Evolutionary conservation across 2,888 invertebrate genomes (phyloP).

Genomic region (Chloroclysta siterata): DNA sequence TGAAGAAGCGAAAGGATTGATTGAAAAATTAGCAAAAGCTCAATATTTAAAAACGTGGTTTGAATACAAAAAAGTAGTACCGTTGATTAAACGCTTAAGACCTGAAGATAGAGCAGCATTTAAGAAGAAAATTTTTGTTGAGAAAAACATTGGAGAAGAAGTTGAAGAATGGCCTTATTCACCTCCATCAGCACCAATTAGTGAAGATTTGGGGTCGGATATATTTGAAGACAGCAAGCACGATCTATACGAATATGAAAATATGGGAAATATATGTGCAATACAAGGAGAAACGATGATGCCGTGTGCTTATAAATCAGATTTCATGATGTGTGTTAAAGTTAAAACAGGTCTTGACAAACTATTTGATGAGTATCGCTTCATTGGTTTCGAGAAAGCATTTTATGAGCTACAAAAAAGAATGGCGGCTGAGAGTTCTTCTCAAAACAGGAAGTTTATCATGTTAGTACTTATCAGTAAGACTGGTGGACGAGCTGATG

Average conservation of each 20-base stretch:
- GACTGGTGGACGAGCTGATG: slow-evolving; percentile 57
- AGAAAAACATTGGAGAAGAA: slow-evolving; percentile 42
- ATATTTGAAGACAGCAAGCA: slow-evolving; percentile 41
- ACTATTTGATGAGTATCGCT: slow-evolving; percentile 64
- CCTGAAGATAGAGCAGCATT: slow-evolving; percentile 42
- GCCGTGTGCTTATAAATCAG: background rate
- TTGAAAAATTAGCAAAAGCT: slow-evolving; percentile 44
- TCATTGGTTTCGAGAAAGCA: slow-evolving; percentile 57
- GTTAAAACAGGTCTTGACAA: slow-evolving; percentile 48
- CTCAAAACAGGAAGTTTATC: slow-evolving; percentile 63
- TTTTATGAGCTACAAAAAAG: slow-evolving; percentile 58
- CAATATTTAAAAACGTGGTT: slow-evolving; percentile 43
- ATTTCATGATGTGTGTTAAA: background rate
- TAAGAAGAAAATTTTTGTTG: slow-evolving; percentile 51
- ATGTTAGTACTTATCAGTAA: slow-evolving; percentile 71
- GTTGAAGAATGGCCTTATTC: slow-evolving; percentile 50
- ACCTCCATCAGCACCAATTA: slow-evolving; percentile 38
- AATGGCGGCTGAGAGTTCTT: slow-evolving; percentile 53
- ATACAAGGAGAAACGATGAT: slow-evolving; percentile 14
- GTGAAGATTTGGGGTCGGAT: slow-evolving; percentile 14
- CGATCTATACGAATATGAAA: slow-evolving; percentile 23
- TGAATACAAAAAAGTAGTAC: slow-evolving; percentile 44
- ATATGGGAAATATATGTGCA: background rate
- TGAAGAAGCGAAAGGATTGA: slow-evolving; percentile 45
- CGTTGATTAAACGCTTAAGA: slow-evolving; percentile 44